Conservation (phyloP, 1,140 invertebrate genomes). For the Cepaea nemoralis region DNA sequence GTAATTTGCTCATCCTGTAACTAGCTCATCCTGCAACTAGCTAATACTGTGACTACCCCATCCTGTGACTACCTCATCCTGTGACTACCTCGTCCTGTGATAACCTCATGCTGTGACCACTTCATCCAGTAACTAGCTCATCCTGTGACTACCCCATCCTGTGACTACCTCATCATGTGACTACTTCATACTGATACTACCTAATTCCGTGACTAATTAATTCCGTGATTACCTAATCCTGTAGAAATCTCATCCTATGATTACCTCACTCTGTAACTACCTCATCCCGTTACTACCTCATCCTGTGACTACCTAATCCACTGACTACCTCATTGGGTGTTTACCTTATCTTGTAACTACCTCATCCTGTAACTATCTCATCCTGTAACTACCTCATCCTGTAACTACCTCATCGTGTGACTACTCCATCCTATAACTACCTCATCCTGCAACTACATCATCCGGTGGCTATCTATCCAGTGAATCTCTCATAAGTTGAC, state of each 20-base stretch:
- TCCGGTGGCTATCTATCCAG: neutral
- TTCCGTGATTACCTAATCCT: slow-evolving; percentile 4
- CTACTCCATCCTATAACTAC: neutral
- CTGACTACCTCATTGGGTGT: neutral
- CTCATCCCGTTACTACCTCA: neutral
- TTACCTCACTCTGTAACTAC: no score
- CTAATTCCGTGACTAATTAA: neutral
- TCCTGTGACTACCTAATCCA: neutral
- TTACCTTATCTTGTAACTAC: slow-evolving; percentile 1
- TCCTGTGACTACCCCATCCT: no score
- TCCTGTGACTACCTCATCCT: no score
- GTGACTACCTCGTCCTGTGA: no score
- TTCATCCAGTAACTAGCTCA: neutral
- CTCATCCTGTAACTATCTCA: no score
- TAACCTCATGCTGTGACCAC: neutral
- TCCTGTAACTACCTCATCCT: no score
- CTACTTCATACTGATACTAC: neutral
- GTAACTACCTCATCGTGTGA: neutral
- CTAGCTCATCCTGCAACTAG: neutral
- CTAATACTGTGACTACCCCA: no score
- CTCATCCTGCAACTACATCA: no score
- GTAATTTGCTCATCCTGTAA: neutral
- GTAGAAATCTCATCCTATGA: no score
- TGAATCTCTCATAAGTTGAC: no score
- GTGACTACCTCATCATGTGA: no score